These are phyloP conservation scores for Ciconia nigra DNA, from an alignment of 2,797 vertebrate genomes.

Conservation along the genomic window DNA sequence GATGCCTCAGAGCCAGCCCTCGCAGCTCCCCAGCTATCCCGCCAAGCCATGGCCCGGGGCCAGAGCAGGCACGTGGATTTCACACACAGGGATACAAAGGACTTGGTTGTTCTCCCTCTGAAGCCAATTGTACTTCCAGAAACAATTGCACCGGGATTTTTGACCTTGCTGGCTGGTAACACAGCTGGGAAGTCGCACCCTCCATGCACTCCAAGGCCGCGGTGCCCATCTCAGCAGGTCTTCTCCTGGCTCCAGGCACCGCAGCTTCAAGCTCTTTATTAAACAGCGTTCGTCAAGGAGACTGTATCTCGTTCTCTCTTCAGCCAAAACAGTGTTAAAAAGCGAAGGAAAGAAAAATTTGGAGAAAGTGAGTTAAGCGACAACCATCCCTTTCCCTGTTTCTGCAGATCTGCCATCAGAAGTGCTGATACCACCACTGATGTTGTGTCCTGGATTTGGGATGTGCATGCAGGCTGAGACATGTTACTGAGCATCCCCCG, in stretches of 20 bases:
- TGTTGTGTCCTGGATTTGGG: not conserved
- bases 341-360: not conserved
- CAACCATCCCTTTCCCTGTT: not conserved
- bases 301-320: fast-evolving
- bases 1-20: not conserved
- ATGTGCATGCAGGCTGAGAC: fast-evolving
- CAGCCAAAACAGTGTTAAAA: not conserved
- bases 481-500: not conserved
- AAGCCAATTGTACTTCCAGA: not conserved
- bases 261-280: not conserved
- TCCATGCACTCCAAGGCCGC: fast-evolving
- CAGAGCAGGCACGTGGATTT: not conserved
- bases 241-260: not conserved
- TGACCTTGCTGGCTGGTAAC: too few relatives aligned
- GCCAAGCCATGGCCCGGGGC: not conserved
- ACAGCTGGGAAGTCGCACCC: not conserved
- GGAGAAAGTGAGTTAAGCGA: not conserved
- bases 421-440: not conserved
- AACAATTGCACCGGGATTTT: not conserved
- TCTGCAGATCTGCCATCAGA: not conserved
- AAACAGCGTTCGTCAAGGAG: not conserved
- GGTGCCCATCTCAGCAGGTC: too few relatives aligned
- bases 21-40: not conserved
- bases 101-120: not conserved
- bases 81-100: not conserved